Evolutionary conservation across 2,797 vertebrate genomes (phyloP).

Genomic region (Channallabes apus): DNA sequence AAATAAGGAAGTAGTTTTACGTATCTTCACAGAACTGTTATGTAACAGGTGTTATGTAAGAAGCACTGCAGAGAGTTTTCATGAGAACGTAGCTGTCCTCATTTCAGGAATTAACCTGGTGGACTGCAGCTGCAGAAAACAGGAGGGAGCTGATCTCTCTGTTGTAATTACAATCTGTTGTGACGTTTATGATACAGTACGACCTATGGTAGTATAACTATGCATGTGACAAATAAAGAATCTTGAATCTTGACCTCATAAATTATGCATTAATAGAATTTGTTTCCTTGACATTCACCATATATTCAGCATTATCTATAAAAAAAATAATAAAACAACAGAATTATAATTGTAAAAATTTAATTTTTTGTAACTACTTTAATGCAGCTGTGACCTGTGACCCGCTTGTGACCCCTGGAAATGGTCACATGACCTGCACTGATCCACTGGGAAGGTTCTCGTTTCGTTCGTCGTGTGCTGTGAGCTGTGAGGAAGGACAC

Average conservation of each 20-base stretch:
- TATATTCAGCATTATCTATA: too few relatives aligned
- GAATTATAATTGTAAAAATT: not conserved
- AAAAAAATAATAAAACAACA: not conserved
- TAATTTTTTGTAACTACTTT: conserved; percentile 9
- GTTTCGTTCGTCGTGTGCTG: conserved; percentile 58
- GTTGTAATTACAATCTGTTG: not conserved
- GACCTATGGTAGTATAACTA: too few relatives aligned
- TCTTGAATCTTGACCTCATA: too few relatives aligned
- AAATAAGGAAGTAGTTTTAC: not conserved
- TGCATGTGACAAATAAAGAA: too few relatives aligned
- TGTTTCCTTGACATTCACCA: not conserved
- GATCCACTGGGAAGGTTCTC: conserved; percentile 59
- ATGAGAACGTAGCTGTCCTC: not conserved
- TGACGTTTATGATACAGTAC: not conserved
- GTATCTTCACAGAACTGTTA: not conserved
- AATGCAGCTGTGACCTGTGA: conserved; percentile 61
- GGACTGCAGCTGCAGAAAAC: not conserved
- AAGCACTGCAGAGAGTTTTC: not conserved
- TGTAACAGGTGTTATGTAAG: not conserved
- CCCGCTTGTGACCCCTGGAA: conserved; percentile 42
- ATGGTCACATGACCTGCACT: conserved; percentile 58
- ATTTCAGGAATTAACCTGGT: not conserved
- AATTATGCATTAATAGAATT: not conserved
- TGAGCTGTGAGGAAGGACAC: conserved; percentile 66
- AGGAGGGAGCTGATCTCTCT: not conserved